Evolutionary conservation across 2,888 invertebrate species (phyloP), one percentile per base, ranked within the genome.

Genomic region (Eristalis tenax): DNA sequence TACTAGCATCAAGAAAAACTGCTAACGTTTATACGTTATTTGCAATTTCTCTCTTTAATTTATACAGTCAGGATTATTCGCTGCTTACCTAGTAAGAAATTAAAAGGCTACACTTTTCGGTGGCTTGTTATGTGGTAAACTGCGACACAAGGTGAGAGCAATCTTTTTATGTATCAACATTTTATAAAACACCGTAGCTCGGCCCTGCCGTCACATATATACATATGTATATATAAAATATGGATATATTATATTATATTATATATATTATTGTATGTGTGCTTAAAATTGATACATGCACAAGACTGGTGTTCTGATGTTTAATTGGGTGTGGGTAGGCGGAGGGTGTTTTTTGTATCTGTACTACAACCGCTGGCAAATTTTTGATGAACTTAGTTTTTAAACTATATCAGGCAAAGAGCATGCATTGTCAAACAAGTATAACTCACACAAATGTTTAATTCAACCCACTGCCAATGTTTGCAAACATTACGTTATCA

Each of bases 1-100:
- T 59, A 83, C 83, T 81, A 80, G 68, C 76, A 87, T 75, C 83
- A 81, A 81, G 82, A 85, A 77, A 84, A 75, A 77, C 84, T 79
- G 80, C 26, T 77, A 0, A 56, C 0, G 1, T 87, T 90, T 90
- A 91, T 91, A 90, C 90, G 90, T 90, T 86, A 90, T 89, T 91
- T 90, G 90, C 91, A 90, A 90, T 91, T 89, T 89, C 89, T 88
- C 84, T 75, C 83, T 77, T 78, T 50, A 43, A n/a, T 38, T 75
- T 81, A 75, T 68, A 43, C 61, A 63, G 57, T 63, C 23, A 71
- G 38, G 66, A 63, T 68, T 59, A 57, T 73, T 71, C 77, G 82
- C 56, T 83, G 83, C 71, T 63, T 43, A 10, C 32, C 32, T 32
- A 76, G 65, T 70, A 43, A 5, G 4, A 43, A n/a, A 22, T 40